Conservation (phyloP, 2,797 vertebrate species). For the Podargus strigoides region DNA sequence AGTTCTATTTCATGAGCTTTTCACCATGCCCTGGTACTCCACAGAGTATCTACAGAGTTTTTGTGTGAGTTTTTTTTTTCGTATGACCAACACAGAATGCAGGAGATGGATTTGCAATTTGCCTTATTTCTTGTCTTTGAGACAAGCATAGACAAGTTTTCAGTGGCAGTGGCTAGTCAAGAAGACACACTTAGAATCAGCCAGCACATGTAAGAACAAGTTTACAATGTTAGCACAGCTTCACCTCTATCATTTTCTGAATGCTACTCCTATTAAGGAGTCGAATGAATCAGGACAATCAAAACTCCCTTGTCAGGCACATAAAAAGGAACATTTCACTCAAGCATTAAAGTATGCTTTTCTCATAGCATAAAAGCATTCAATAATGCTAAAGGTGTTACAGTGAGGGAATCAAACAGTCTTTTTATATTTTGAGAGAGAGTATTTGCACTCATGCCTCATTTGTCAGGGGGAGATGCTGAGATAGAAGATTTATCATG, state of each 20-base stretch:
- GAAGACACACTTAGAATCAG: not conserved
- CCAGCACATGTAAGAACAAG: not conserved
- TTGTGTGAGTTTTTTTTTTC: not conserved
- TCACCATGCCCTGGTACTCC: not conserved
- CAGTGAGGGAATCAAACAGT: not conserved
- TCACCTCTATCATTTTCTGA: not conserved
- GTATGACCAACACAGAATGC: not conserved
- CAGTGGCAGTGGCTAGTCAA: not conserved
- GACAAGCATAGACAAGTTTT: not conserved
- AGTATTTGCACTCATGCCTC: constrained; percentile 14
- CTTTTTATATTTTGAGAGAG: not conserved
- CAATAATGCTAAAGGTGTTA: not conserved
- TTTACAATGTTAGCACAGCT: not conserved
- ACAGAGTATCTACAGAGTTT: not conserved
- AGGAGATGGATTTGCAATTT: not conserved
- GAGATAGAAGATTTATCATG: constrained; percentile 44
- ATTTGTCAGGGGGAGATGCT: not conserved
- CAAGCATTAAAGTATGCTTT: not conserved
- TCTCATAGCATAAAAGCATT: not conserved
- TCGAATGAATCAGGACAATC: not conserved
- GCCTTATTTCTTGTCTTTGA: not conserved
- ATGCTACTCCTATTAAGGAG: not conserved
- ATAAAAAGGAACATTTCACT: not conserved
- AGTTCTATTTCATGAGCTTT: not conserved
- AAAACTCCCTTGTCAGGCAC: not conserved